phyloP scores from a whole-genome alignment of 2,797 vertebrate genomes.

The Ispidina picta region DNA sequence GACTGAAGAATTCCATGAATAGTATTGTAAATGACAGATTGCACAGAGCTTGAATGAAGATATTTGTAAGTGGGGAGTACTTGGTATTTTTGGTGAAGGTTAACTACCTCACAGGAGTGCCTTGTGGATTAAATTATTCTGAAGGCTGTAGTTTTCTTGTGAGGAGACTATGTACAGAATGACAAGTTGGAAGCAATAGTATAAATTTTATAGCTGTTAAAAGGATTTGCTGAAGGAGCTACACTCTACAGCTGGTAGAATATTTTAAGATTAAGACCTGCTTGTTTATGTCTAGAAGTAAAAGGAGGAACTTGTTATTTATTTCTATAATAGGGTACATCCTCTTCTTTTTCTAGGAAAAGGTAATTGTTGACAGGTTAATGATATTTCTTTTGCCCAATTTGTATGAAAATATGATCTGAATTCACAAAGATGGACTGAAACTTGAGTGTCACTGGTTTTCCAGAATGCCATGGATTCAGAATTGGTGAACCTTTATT shows the following conservation, averaged over 20 bases:
- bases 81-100: not conserved
- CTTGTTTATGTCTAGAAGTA: not conserved
- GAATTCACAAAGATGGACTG: not conserved
- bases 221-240: not conserved
- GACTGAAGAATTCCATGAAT: not conserved
- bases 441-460: not conserved
- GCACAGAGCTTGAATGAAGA: not conserved
- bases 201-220: not conserved
- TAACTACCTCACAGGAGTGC: not conserved
- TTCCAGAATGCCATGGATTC: not conserved
- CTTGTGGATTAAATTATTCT: not conserved
- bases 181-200: not conserved
- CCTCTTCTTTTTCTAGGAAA: not conserved
- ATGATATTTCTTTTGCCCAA: rapidly evolving
- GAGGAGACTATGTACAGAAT: not conserved
- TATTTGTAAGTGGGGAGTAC: not conserved
- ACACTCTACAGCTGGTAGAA: not conserved
- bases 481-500: not conserved
- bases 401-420: not conserved
- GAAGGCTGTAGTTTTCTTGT: not conserved
- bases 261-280: not conserved
- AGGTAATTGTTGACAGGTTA: not conserved
- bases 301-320: not conserved
- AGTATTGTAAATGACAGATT: not conserved
- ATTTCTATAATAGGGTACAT: not conserved